Conservation (phyloP, 2,113 vertebrate species). For the Laticauda colubrina region DNA sequence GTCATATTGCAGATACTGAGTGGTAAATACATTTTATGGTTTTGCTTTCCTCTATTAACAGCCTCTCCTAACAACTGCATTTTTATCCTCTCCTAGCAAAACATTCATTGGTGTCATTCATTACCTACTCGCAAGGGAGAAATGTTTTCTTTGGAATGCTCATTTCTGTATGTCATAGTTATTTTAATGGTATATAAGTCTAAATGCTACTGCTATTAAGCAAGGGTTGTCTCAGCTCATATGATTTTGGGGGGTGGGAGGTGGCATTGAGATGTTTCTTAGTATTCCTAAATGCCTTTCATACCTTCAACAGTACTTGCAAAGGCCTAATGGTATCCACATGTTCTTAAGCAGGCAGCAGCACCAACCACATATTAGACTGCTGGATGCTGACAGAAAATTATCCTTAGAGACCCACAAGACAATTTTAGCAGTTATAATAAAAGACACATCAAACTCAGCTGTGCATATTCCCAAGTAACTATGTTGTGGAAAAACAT, state of each 20-base stretch:
- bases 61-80: not conserved
- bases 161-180: not conserved
- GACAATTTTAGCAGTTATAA: not conserved
- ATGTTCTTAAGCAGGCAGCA: not conserved
- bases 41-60: not conserved
- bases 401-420: not conserved
- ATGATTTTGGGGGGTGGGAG: not conserved
- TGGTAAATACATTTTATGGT: not conserved
- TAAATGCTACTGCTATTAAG: not conserved
- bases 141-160: not conserved
- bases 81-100: not conserved
- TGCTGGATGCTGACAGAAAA: not conserved
- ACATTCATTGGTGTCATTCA: not conserved
- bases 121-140: not conserved
- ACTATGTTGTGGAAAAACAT: not conserved
- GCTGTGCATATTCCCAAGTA: not conserved
- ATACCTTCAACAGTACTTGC: not conserved
- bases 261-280: not conserved
- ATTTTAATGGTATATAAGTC: not conserved
- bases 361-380: not conserved
- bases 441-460: not conserved
- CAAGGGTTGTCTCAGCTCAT: not conserved
- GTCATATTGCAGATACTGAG: not conserved
- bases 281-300: not conserved
- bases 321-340: not conserved